These are phyloP conservation scores for Ganaspis sp. DNA, from an alignment of 1,140 invertebrate genomes.

Conservation along the genomic window DNA sequence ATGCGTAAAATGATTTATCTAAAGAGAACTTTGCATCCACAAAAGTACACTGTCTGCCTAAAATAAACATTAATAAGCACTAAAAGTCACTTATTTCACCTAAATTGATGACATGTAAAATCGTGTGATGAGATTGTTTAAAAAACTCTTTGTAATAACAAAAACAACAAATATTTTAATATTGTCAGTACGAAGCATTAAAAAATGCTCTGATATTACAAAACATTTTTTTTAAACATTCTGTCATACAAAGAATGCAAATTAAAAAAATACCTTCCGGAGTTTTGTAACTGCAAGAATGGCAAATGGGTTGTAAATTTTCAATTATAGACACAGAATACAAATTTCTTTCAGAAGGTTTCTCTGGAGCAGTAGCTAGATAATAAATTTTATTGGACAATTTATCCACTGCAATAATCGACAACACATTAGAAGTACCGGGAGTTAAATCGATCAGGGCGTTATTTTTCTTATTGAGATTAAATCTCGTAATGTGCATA, in stretches of 20 bases:
- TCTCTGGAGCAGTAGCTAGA: constrained; percentile 70
- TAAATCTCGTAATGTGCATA: constrained; percentile 15
- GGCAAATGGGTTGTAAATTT: constrained; percentile 62
- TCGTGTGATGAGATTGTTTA: no score
- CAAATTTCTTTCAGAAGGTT: constrained; percentile 75
- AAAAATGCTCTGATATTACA: constrained; percentile 2
- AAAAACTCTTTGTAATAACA: constrained; percentile 8
- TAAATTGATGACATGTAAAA: no score
- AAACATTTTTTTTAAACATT: no score
- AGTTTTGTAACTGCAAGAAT: constrained; percentile 70
- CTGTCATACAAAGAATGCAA: no score
- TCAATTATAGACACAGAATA: constrained; percentile 71
- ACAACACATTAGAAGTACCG: constrained; percentile 72
- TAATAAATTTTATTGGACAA: constrained; percentile 72
- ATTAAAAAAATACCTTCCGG: constrained; percentile 65
- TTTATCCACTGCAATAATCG: constrained; percentile 73
- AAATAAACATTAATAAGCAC: no score
- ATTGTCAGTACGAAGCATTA: no score
- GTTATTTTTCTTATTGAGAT: background rate
- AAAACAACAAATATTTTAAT: no score
- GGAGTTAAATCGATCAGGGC: constrained; percentile 70
- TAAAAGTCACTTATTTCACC: no score
- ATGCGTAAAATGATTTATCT: constrained; percentile 79
- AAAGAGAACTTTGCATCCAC: constrained; percentile 82
- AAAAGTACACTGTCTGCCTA: constrained; percentile 78